phyloP scores from a whole-genome alignment of 2,797 vertebrate genomes.

The Sebastes cheni region DNA sequence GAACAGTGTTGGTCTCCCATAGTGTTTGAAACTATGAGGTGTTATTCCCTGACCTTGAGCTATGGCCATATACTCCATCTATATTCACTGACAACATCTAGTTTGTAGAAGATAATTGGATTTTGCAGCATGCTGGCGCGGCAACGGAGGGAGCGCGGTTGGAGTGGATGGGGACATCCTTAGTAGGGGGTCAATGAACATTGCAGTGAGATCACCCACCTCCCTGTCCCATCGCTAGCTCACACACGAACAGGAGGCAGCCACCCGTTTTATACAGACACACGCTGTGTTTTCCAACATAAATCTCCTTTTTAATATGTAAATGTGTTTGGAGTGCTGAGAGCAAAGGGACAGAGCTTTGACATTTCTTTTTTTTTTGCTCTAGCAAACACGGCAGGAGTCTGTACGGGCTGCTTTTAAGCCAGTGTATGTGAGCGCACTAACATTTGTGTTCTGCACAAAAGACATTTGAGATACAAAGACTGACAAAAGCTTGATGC shows the following conservation, averaged over 20 bases:
- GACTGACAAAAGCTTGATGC: not conserved
- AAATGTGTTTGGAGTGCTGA: constrained; percentile 51
- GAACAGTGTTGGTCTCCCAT: constrained; percentile 51
- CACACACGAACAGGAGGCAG: constrained; percentile 58
- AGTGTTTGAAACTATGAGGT: constrained; percentile 61
- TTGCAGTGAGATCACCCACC: constrained; percentile 67
- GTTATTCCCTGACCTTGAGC: constrained; percentile 79
- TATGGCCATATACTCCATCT: constrained; percentile 68
- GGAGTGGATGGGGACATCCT: constrained; percentile 64
- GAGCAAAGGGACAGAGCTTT: constrained; percentile 37
- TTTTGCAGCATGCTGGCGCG: constrained; percentile 79
- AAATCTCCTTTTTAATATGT: constrained; percentile 73
- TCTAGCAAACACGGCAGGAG: not conserved
- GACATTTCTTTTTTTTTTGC: constrained; percentile 17
- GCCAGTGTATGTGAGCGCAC: not conserved
- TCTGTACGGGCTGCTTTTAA: not conserved
- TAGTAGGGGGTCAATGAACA: constrained; percentile 77
- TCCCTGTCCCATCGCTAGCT: constrained; percentile 42
- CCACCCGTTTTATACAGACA: constrained; percentile 53
- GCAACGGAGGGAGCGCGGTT: constrained; percentile 49
- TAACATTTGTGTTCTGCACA: not conserved
- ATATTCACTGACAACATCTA: constrained; percentile 82
- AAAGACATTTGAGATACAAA: constrained; percentile 13
- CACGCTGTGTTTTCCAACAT: constrained; percentile 66
- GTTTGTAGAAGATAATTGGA: constrained; percentile 84